phyloP scores from a whole-genome alignment of 2,888 invertebrate genomes.

The Drosophila mayaguana region DNA sequence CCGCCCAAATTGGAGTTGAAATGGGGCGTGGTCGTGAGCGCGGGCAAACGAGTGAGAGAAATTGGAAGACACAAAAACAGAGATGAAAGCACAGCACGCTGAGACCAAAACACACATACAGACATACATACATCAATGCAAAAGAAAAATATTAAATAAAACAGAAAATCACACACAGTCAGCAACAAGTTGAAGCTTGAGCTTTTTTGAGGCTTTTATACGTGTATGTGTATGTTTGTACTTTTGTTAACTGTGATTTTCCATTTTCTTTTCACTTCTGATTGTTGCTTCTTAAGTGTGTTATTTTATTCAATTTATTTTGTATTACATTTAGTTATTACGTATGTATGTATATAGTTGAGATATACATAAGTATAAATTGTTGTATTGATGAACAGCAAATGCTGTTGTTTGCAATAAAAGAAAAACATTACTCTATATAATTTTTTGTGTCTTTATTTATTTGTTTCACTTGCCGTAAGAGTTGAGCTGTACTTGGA shows the following conservation, averaged over 20 bases:
- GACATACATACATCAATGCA: constrained; percentile 26
- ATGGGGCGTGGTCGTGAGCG: constrained; percentile 41
- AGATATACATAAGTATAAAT: constrained; percentile 36
- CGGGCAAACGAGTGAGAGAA: constrained; percentile 59
- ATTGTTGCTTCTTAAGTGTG: constrained; percentile 37
- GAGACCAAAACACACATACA: constrained; percentile 48
- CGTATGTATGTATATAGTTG: constrained; percentile 53
- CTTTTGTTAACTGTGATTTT: constrained; percentile 57
- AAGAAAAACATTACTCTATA: constrained; percentile 49
- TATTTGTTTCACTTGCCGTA: constrained; percentile 23
- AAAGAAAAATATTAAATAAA: neutral
- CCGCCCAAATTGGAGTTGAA: constrained; percentile 47
- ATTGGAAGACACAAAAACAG: constrained; percentile 52
- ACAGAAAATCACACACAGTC: constrained; percentile 37
- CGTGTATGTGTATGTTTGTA: constrained; percentile 36
- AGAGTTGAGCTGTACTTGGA: constrained; percentile 45
- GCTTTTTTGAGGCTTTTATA: constrained; percentile 41
- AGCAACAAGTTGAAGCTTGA: constrained; percentile 66
- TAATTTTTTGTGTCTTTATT: constrained; percentile 33
- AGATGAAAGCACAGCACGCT: constrained; percentile 55
- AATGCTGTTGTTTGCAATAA: constrained; percentile 56
- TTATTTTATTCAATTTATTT: constrained; percentile 45
- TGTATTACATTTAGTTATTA: constrained; percentile 52
- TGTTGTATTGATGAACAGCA: constrained; percentile 44
- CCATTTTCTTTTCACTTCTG: constrained; percentile 29